phyloP scores from a whole-genome alignment of 2,797 vertebrate genomes.

The Sebastes nivosus region DNA sequence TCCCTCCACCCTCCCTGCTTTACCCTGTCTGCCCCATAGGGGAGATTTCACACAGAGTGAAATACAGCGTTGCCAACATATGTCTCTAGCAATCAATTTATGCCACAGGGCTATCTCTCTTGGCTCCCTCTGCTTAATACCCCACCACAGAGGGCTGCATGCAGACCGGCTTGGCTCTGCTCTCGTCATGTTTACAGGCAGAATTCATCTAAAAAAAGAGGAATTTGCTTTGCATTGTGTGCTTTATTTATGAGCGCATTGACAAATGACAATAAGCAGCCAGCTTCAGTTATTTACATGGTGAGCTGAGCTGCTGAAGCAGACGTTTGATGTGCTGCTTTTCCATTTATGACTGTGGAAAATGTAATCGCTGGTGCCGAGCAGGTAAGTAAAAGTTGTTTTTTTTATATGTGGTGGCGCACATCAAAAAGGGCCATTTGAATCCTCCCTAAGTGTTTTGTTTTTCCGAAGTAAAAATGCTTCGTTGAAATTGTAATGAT shows the following conservation, averaged over 20 bases:
- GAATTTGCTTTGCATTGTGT: slow-evolving; percentile 17
- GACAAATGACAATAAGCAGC: slow-evolving; percentile 34
- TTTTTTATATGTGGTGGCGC: slow-evolving; percentile 16
- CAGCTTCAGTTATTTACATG: not conserved
- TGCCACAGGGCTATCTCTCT: slow-evolving; percentile 62
- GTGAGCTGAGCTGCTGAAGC: slow-evolving; percentile 2
- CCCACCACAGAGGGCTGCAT: slow-evolving; percentile 33
- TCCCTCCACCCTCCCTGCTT: slow-evolving; percentile 4
- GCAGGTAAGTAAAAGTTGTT: slow-evolving; percentile 15
- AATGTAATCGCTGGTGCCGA: slow-evolving; percentile 20
- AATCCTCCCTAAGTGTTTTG: slow-evolving; percentile 45
- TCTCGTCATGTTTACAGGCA: slow-evolving; percentile 39
- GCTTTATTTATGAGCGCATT: slow-evolving; percentile 16
- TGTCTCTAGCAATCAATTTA: slow-evolving; percentile 74
- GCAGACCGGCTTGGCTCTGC: slow-evolving; percentile 18
- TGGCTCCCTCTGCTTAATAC: slow-evolving; percentile 49
- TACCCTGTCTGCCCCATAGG: slow-evolving; percentile 57
- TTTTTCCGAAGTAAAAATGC: slow-evolving; percentile 44
- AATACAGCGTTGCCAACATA: slow-evolving; percentile 74
- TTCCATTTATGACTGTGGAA: slow-evolving; percentile 37
- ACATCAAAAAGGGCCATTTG: slow-evolving; percentile 30
- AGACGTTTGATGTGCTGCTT: slow-evolving; percentile 40
- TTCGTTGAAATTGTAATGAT: slow-evolving; percentile 35
- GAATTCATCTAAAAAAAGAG: slow-evolving; percentile 22
- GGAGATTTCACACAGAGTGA: slow-evolving; percentile 70